phyloP scores from a whole-genome alignment of 2,797 vertebrate genomes.

The Spea hammondii region DNA sequence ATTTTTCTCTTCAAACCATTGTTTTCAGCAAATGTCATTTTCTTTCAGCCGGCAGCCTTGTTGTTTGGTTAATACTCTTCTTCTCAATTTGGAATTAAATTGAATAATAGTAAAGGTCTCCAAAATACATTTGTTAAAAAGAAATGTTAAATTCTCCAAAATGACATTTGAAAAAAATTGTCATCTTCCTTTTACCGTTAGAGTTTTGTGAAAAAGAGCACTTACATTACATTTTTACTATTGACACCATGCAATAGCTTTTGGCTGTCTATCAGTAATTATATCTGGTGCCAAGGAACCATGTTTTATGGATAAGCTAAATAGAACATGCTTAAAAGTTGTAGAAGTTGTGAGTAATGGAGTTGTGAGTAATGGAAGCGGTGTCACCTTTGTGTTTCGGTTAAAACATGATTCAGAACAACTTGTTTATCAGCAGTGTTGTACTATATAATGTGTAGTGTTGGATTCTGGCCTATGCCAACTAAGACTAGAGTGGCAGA shows the following conservation, averaged over 20 bases:
- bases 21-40: constrained; percentile 29
- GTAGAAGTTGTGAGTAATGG: no score
- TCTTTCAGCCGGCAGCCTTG: constrained; percentile 20
- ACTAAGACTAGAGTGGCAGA: no score
- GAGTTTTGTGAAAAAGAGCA: neutral
- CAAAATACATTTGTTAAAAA: constrained; percentile 20
- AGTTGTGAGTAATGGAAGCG: no score
- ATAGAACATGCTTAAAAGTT: no score
- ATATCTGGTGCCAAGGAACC: constrained; percentile 14
- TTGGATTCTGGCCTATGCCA: no score
- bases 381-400: no score
- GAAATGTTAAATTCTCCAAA: constrained; percentile 12
- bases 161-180: neutral
- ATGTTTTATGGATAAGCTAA: constrained; percentile 12
- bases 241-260: constrained; percentile 30
- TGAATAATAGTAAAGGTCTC: constrained; percentile 26
- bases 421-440: no score
- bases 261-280: constrained; percentile 18
- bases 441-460: no score
- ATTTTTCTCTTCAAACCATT: constrained; percentile 26
- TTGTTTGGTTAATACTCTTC: constrained; percentile 26
- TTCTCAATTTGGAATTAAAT: constrained; percentile 21
- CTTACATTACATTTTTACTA: constrained; percentile 16
- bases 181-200: constrained; percentile 2
- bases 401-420: no score